Conservation (phyloP, 2,797 vertebrate species). For the Pangasius krempfi region DNA sequence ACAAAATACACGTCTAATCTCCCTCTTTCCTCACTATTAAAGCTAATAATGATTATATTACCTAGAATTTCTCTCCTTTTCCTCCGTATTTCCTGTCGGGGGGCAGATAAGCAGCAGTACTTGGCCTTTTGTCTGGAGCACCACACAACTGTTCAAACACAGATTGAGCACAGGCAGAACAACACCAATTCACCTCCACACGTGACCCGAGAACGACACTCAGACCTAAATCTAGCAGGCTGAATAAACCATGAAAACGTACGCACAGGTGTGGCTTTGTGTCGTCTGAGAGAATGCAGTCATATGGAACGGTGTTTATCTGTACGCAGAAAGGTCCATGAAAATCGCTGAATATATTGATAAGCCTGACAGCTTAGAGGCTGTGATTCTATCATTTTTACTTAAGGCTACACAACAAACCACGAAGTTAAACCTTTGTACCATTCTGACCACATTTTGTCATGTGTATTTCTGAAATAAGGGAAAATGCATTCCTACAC, state of each 20-base stretch:
- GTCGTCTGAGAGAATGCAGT: not conserved
- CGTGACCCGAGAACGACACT: constrained; percentile 12
- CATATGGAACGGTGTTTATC: not conserved
- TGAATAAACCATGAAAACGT: constrained; percentile 7
- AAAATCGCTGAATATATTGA: not conserved
- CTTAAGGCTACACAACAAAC: not conserved
- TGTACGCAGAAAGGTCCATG: not conserved
- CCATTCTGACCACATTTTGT: not conserved
- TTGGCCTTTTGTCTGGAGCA: constrained; percentile 26
- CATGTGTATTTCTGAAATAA: not conserved
- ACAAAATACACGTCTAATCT: constrained; percentile 1
- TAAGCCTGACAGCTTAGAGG: not conserved
- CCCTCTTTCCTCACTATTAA: constrained; percentile 8
- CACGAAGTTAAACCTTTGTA: not conserved
- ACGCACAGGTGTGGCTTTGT: constrained; percentile 21
- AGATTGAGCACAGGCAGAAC: constrained; percentile 18
- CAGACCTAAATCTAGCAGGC: not conserved
- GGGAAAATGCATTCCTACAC: not conserved
- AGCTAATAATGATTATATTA: constrained; percentile 25
- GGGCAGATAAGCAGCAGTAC: constrained; percentile 3
- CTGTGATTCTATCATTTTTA: not conserved
- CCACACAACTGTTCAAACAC: constrained; percentile 41
- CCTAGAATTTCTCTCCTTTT: not conserved
- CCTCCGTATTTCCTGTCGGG: not conserved
- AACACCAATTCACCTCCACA: not conserved